Base-by-base conservation (phyloP, 2,888 invertebrate genomes). In the Drosophila merina region DNA sequence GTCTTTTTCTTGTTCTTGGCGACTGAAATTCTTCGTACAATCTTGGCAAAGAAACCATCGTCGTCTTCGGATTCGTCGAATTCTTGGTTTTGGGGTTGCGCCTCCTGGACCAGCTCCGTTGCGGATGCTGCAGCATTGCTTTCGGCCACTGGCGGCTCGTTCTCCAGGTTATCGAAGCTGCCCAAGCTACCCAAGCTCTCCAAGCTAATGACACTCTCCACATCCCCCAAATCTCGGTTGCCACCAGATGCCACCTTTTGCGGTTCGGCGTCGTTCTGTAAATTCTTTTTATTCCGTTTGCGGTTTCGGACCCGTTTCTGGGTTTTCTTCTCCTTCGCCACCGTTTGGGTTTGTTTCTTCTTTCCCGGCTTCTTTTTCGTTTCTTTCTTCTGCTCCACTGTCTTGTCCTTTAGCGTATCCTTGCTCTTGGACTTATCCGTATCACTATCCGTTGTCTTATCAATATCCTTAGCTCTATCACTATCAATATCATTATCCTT, bases 111-210 rank as follows among this genome's bases (percentile, higher is more conserved):
- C 14, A 5, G 8, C 8, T 42, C 48, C 0, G 28, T 4, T n/a
- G 20, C 20, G 20, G 20, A 20, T 10, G 45, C 28, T 2, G 57
- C 28, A 1, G 33, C 8, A 12, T 20, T 26, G 0, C 7, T 8
- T 9, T 48, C 26, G 4, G 9, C 10, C 3, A 9, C n/a, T 0
- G 60, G 60, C 9, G 60, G 60, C 25, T 62, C 60, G 14, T 62
- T 62, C 48, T 62, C 60, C 26, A 59, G 4, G n/a, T 62, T 62
- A 7, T 60, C 60, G 0, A 40, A 58, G 10, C 38, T 48, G 4
- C 48, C 60, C 4, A 48, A 47, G 14, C 59, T 59, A 0, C 5
- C 40, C 1, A 25, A n/a, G 9, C 38, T 60, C 10, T 0, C 1
- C 2, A 20, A 20, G 20, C 20, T 20, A 20, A 20, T 20, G 20